Base-by-base conservation (phyloP, 23 tunicate species). In the Corella eumyota region DNA sequence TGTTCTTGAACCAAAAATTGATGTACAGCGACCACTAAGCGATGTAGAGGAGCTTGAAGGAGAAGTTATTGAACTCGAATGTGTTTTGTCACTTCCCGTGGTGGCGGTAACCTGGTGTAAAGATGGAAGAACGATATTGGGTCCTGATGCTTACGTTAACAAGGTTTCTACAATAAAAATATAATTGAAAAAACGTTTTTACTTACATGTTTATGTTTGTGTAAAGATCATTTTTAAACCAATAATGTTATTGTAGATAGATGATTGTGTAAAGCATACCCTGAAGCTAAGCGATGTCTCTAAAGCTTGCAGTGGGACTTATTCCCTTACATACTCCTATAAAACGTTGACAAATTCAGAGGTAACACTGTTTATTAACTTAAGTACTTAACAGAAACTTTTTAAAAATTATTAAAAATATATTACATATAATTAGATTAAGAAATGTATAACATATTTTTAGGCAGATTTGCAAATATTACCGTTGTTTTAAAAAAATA, bases 1-100 rank as follows among this genome's bases (percentile, higher is more conserved):
- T 11, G 70, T 74, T 23, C 49, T 50, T 5, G 80, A 74, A 65
- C 80, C 80, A 1, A 71, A 65, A 11, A 35, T 74, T 25, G 70
- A 74, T 24, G 60, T 74, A 30, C 64, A 64, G n/a, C 31, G 52
- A 24, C 64, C 51, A 30, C 70, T 74, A 15, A 35, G 47, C 27
- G 71, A 64, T 23, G 57, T 51, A 17, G 44, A 55, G n/a, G 24
- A 20, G 5, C 40, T 34, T 28, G 80, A 64, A 52, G 71, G 71
- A 22, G 61, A 64, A 2, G 19, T 27, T 21, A 11, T 32, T 11
- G 27, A 51, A 4, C 62, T 74, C 4, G 80, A 74, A 55, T 74
- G 80, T 32, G 45, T 50, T 4, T 51, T 74, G 28, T 74, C 80
- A 1, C 60, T 45, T 9, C 70, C 80, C 7, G 65, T 19, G n/a